These are phyloP conservation scores for Rhagologus leucostigma DNA, from an alignment of 2,113 vertebrate species.

Conservation along the genomic window DNA sequence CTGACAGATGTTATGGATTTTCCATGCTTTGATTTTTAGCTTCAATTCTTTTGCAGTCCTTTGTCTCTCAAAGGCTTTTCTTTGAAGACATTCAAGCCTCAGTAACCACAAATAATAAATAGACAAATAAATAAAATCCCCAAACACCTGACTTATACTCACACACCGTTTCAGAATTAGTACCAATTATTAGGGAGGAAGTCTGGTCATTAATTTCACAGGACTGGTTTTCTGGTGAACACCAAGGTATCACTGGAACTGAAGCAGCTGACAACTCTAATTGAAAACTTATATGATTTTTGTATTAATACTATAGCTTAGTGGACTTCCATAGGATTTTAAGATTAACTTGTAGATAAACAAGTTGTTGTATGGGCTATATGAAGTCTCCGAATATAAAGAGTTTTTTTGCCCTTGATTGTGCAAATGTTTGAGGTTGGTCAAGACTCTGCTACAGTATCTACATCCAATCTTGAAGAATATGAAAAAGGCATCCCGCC, in stretches of 20 bases:
- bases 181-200: not conserved
- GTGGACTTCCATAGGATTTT: not conserved
- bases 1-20: not conserved
- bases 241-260: not conserved
- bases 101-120: not conserved
- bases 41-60: not conserved
- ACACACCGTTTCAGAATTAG: not conserved
- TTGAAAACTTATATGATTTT: fast-evolving
- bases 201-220: not conserved
- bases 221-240: not conserved
- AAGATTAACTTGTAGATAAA: not conserved
- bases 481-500: not conserved
- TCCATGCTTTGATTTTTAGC: not conserved
- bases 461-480: not conserved
- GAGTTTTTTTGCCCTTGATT: not conserved
- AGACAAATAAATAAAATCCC: not conserved
- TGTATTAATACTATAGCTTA: not conserved
- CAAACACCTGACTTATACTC: not conserved
- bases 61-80: not conserved
- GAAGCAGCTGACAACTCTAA: not conserved
- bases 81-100: not conserved
- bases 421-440: not conserved
- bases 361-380: not conserved
- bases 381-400: not conserved
- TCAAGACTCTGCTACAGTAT: not conserved